Conservation (phyloP, 1,140 invertebrate species). For the Sweltsa coloradensis region DNA sequence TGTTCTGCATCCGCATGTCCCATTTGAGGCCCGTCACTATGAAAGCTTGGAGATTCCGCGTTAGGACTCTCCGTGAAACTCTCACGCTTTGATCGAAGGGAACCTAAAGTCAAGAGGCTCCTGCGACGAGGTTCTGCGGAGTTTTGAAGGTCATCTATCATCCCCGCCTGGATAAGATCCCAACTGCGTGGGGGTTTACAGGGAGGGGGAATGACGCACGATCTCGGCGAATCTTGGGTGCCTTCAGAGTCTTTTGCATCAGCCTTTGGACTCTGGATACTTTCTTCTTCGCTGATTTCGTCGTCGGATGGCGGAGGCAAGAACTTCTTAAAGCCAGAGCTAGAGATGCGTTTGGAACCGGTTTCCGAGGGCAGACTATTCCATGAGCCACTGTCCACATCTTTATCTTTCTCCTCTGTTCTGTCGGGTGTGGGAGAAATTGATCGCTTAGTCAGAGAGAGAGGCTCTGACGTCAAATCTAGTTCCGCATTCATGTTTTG, state of each 20-base stretch:
- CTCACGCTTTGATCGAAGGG: slow-evolving; percentile 16
- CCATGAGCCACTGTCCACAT: too few species aligned
- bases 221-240: slow-evolving; percentile 20
- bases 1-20: slow-evolving; percentile 2
- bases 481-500: too few species aligned
- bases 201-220: slow-evolving; percentile 24
- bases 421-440: too few species aligned
- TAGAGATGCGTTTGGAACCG: too few species aligned
- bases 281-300: slow-evolving; percentile 7
- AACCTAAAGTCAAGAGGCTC: slow-evolving; percentile 18
- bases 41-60: slow-evolving; percentile 2
- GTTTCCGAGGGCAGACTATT: too few species aligned
- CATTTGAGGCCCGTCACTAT: not conserved
- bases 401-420: too few species aligned
- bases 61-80: slow-evolving; percentile 16
- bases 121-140: slow-evolving; percentile 12
- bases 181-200: slow-evolving; percentile 25
- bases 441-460: too few species aligned
- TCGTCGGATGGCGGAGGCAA: slow-evolving; percentile 8
- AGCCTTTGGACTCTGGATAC: not conserved
- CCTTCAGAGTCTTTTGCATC: slow-evolving; percentile 13
- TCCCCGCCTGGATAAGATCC: slow-evolving; percentile 26
- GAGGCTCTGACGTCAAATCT: too few species aligned
- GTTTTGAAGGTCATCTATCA: slow-evolving; percentile 18
- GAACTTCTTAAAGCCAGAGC: too few species aligned